Evolutionary conservation across 2,888 invertebrate species (phyloP).

Genomic region (Ceraclea dissimilis): DNA sequence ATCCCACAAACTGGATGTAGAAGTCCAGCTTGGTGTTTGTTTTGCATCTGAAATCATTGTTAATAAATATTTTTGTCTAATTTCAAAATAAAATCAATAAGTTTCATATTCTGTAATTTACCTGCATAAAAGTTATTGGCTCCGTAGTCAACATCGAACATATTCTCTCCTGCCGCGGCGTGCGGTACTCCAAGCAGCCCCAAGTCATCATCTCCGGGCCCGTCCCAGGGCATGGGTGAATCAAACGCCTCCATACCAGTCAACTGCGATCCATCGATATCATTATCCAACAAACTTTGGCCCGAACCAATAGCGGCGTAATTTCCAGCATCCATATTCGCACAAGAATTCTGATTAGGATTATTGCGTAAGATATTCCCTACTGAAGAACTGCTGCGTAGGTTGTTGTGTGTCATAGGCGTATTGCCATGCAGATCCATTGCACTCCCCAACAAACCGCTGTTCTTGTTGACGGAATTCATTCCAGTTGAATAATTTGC

Average conservation of each 20-base stretch:
- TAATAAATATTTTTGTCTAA: background rate
- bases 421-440: background rate
- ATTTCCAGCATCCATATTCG: slow-evolving; percentile 5
- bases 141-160: slow-evolving; percentile 20
- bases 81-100: background rate
- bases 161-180: slow-evolving; percentile 4
- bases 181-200: slow-evolving; percentile 10
- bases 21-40: slow-evolving; percentile 12
- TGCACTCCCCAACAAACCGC: slow-evolving; percentile 2
- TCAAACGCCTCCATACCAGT: slow-evolving; percentile 20
- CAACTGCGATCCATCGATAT: slow-evolving; percentile 7
- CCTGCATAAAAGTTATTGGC: slow-evolving; percentile 18
- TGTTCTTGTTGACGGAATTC: slow-evolving; percentile 6
- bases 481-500: slow-evolving; percentile 9
- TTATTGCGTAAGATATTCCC: no score
- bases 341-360: background rate
- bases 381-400: background rate
- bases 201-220: slow-evolving; percentile 8
- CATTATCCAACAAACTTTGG: slow-evolving; percentile 12
- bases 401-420: background rate
- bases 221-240: slow-evolving; percentile 21
- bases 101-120: background rate
- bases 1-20: slow-evolving; percentile 12
- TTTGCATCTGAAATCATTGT: slow-evolving; percentile 6
- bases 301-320: slow-evolving; percentile 10